These are phyloP conservation scores for Neodiprion pinetum DNA, from an alignment of 1,140 invertebrate genomes.

Conservation along the genomic window DNA sequence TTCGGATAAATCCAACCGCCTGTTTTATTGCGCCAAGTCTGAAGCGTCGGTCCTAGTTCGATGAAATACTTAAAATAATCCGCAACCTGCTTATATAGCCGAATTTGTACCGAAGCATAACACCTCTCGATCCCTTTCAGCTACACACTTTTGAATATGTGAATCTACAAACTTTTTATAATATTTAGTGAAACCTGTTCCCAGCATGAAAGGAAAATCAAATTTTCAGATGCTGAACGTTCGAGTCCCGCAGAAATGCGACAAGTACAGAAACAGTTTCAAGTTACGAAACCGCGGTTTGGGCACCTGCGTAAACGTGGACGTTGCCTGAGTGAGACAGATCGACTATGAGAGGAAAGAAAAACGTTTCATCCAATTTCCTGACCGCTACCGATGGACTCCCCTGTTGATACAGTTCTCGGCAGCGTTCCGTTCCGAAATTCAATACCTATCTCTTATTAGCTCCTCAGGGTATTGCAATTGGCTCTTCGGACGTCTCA, in stretches of 20 bases:
- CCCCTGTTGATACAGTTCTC: slow-evolving; percentile 24
- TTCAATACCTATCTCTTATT: slow-evolving; percentile 28
- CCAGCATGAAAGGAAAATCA: no score
- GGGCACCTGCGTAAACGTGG: no score
- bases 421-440: slow-evolving; percentile 38
- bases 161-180: background rate
- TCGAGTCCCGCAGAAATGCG: no score
- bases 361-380: background rate
- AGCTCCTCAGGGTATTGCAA: background rate
- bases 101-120: background rate
- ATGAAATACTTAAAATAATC: background rate
- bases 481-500: slow-evolving; percentile 8
- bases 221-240: no score
- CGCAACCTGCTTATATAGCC: background rate
- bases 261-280: background rate
- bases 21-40: background rate
- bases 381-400: background rate
- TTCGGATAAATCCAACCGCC: background rate
- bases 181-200: no score
- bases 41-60: background rate
- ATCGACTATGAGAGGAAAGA: background rate
- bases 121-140: no score
- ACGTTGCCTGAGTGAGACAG: background rate
- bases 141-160: no score
- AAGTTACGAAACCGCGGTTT: background rate